Conservation (phyloP, 2,113 vertebrate species). For the Cheirogaleus medius region DNA sequence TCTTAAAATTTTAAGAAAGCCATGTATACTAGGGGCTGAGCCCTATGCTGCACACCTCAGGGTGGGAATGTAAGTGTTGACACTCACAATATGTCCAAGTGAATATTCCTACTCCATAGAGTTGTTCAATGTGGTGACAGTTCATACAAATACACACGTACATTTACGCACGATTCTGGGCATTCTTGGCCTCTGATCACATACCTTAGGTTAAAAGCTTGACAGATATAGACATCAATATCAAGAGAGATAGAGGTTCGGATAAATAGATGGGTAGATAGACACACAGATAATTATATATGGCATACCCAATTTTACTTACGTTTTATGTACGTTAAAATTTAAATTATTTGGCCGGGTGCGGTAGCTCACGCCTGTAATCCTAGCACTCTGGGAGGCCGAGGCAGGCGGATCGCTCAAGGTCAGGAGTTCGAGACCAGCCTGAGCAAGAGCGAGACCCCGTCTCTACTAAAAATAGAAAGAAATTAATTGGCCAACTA, state of each 20-base stretch:
- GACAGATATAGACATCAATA: neutral
- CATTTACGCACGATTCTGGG: neutral
- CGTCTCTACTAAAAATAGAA: too few relatives aligned
- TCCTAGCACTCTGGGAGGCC: too few relatives aligned
- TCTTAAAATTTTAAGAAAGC: neutral
- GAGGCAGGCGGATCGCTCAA: too few relatives aligned
- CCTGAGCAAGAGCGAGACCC: too few relatives aligned
- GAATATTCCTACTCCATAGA: neutral
- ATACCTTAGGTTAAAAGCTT: neutral
- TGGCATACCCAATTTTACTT: neutral
- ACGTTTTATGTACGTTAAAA: neutral
- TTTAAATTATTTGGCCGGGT: too few relatives aligned
- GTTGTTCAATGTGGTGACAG: neutral
- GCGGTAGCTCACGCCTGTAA: too few relatives aligned
- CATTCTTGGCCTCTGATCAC: neutral
- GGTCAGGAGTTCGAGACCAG: too few relatives aligned
- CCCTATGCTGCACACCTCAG: neutral
- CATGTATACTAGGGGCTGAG: neutral
- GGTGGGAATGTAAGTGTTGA: rapidly evolving
- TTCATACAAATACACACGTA: neutral
- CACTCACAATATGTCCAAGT: neutral
- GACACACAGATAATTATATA: neutral
- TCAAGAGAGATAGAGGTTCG: neutral
- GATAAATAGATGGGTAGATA: neutral
- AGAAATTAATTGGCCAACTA: too few relatives aligned